Conservation (phyloP, 2,113 vertebrate species). For the Microcebus ravelobensis region DNA sequence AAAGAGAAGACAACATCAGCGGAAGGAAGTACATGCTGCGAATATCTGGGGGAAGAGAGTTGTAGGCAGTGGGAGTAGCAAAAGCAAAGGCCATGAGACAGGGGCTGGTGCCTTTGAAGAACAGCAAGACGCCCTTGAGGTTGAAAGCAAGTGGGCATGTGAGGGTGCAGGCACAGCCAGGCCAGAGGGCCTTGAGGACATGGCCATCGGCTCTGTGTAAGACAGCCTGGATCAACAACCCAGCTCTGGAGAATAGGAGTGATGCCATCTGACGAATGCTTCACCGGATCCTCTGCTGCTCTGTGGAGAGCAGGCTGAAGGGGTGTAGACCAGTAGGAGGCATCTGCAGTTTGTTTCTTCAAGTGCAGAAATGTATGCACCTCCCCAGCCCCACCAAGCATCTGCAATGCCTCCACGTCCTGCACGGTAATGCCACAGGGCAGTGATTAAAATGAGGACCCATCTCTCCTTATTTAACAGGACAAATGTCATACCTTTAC, state of each 20-base stretch:
- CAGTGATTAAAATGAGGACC: not conserved
- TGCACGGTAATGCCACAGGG: not conserved
- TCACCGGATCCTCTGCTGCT: no score
- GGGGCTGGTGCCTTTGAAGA: not conserved
- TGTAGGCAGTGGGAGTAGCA: not conserved
- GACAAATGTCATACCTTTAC: not conserved
- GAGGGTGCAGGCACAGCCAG: not conserved
- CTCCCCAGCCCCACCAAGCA: not conserved
- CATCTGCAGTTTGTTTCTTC: not conserved
- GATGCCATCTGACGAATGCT: not conserved
- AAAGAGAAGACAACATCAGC: not conserved
- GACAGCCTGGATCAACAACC: no score
- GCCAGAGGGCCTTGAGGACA: not conserved
- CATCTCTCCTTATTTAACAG: not conserved
- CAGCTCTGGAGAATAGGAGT: not conserved
- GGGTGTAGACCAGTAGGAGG: not conserved
- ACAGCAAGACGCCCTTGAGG: not conserved
- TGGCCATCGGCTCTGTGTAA: not conserved
- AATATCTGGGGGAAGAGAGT: not conserved
- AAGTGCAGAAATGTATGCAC: no score
- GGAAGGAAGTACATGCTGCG: not conserved
- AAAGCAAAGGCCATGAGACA: not conserved
- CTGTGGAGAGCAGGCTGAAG: not conserved
- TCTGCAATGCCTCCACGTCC: not conserved
- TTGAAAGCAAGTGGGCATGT: rapidly evolving